Evolutionary conservation across 1,140 invertebrate species (phyloP), one percentile per base, ranked within the genome.

Genomic region (Tachypleus tridentatus): DNA sequence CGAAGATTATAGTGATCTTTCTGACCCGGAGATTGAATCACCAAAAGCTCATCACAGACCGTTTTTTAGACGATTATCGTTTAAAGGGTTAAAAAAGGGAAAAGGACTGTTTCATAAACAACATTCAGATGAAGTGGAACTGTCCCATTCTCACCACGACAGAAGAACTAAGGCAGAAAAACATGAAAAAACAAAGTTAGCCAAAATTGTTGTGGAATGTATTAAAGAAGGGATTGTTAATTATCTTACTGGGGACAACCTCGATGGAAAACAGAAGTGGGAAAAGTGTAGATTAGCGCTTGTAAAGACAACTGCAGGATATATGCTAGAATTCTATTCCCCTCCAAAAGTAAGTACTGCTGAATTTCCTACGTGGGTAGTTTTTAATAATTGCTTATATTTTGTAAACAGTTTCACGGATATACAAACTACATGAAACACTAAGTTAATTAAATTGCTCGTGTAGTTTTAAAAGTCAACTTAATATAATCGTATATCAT

Each of bases 321-420:
- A 93, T 72, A 92, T 96, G 86, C 77, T 97, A 51, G 93, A 97
- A 75, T 96, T 97, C 79, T 98, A 95, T 78, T 89, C 91, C 11
- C 93, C 94, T 48, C 92, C 92, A 5, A 97, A 96, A 81, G 88
- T 82, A 73, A 70, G 72, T 62, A 63, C 7, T 29, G 29, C 29
- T 29, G 29, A 29, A 29, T 29, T 29, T 29, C 29, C 29, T 29
- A 29, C 29, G 29, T 29, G 29, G 29, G 29, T 29, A 29, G 0
- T 29, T 29, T 29, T 29, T 29, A 29, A 29, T 29, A 29, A 29
- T 29, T 29, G 29, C 29, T 29, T 29, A 29, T 29, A 29, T 29
- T 29, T 29, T 29, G 29, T 29, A 29, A 29, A 29, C 29, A 29
- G 29, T 29, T 29, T 29, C 29, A 29, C 29, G 29, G 2, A 29